Conservation (phyloP, 2,888 invertebrate species). For the Hydriomena furcata region DNA sequence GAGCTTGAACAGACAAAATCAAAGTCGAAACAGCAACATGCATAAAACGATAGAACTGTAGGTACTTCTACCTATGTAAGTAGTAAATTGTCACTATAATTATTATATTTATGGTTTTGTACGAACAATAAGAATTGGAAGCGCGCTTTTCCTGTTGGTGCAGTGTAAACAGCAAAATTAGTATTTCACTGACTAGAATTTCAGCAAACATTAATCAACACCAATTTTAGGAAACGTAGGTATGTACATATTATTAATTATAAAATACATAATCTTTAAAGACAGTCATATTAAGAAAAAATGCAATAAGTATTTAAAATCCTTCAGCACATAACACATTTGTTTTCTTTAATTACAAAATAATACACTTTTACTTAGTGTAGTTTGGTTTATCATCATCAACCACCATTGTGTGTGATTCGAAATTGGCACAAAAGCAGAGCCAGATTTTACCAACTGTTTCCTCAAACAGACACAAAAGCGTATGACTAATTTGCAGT, state of each 20-base stretch:
- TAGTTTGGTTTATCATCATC: too few relatives aligned
- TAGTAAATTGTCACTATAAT: background rate
- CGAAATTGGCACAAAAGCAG: too few relatives aligned
- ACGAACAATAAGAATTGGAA: constrained; percentile 7
- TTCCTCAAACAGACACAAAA: too few relatives aligned
- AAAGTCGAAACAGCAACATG: constrained; percentile 34
- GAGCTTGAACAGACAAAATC: constrained; percentile 35
- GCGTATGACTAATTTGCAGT: too few relatives aligned
- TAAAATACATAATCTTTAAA: too few relatives aligned
- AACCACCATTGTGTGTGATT: too few relatives aligned
- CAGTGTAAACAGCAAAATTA: constrained; percentile 2
- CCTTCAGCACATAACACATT: too few relatives aligned
- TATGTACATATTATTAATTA: background rate
- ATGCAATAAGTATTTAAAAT: too few relatives aligned
- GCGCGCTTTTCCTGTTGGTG: background rate
- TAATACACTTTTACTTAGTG: background rate
- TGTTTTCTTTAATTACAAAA: too few relatives aligned
- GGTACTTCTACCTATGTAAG: background rate
- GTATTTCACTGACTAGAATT: constrained; percentile 25
- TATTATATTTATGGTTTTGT: background rate
- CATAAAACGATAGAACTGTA: background rate
- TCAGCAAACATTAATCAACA: constrained; percentile 14
- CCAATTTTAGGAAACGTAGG: constrained; percentile 4
- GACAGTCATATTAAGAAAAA: too few relatives aligned
- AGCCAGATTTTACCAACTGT: too few relatives aligned